Evolutionary conservation across 2,797 vertebrate species (phyloP).

Genomic region (Chaenodraco wilsoni): DNA sequence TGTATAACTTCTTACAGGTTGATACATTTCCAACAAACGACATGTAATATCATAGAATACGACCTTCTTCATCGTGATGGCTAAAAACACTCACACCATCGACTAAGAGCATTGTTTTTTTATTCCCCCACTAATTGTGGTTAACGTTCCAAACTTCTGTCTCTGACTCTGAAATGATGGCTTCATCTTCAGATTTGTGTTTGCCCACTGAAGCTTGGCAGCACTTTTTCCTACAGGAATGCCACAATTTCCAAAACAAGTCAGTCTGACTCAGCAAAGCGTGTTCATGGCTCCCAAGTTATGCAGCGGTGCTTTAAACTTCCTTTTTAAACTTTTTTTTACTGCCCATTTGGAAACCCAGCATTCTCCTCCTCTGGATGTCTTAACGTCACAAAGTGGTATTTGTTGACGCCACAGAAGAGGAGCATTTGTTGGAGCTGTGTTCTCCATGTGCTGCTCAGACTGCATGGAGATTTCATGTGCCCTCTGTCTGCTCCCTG

Average conservation of each 20-base stretch:
- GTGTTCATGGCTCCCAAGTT: slow-evolving; percentile 24
- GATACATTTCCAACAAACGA: background rate
- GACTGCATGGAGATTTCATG: slow-evolving; percentile 35
- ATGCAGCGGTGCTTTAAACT: background rate
- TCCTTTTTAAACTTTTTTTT: slow-evolving; percentile 4
- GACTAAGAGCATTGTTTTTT: background rate
- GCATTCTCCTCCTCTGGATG: background rate
- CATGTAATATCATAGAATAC: background rate
- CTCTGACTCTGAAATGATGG: slow-evolving; percentile 30
- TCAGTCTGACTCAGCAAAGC: slow-evolving; percentile 71
- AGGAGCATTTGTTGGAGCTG: slow-evolving; percentile 31
- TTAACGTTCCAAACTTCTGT: slow-evolving; percentile 1
- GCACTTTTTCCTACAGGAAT: slow-evolving; percentile 65
- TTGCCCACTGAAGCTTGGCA: slow-evolving; percentile 58
- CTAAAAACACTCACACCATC: background rate
- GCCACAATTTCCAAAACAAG: slow-evolving; percentile 75
- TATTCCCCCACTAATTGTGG: background rate
- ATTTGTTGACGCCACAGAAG: background rate
- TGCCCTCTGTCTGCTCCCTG: slow-evolving; percentile 71
- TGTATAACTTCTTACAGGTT: background rate
- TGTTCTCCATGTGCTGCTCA: slow-evolving; percentile 2
- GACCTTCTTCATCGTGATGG: slow-evolving; percentile 3
- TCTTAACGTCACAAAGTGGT: background rate
- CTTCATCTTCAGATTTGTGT: slow-evolving; percentile 45
- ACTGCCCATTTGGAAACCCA: background rate